phyloP scores from a whole-genome alignment of 2,797 vertebrate genomes.

The Takifugu ocellatus region DNA sequence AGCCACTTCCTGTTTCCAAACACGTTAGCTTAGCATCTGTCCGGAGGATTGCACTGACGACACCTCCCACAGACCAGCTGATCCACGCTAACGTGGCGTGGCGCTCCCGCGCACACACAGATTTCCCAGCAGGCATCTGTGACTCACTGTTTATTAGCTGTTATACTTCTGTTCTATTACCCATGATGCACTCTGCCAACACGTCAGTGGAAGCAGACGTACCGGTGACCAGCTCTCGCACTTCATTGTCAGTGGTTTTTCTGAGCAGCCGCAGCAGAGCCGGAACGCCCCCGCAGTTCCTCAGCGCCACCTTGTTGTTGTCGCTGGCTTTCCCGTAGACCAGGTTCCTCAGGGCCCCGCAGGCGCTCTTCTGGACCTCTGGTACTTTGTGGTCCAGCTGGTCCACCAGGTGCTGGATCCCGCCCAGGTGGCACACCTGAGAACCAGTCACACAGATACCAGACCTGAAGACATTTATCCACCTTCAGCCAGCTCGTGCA shows the following conservation, averaged over 20 bases:
- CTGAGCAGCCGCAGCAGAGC: slow-evolving; percentile 90
- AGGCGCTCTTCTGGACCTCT: slow-evolving; percentile 95
- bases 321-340: slow-evolving; percentile 96
- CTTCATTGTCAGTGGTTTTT: slow-evolving; percentile 90
- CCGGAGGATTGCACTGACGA: slow-evolving; percentile 35
- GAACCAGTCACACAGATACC: neutral
- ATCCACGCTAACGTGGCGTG: slow-evolving; percentile 8
- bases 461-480: no score
- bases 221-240: slow-evolving; percentile 96
- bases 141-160: no score
- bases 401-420: slow-evolving; percentile 95
- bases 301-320: slow-evolving; percentile 96
- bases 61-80: slow-evolving; percentile 54
- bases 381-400: slow-evolving; percentile 91
- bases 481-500: no score
- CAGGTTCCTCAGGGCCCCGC: slow-evolving; percentile 92
- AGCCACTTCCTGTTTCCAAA: slow-evolving; percentile 45
- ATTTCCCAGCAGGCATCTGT: no score
- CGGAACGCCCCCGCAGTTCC: slow-evolving; percentile 94
- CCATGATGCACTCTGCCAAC: neutral
- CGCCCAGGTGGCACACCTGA: slow-evolving; percentile 92
- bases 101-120: no score
- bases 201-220: slow-evolving; percentile 48
- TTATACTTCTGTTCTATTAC: no score
- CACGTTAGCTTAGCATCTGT: slow-evolving; percentile 65